These are phyloP conservation scores for Brotula barbata DNA, from an alignment of 2,797 vertebrate species.

Conservation along the genomic window DNA sequence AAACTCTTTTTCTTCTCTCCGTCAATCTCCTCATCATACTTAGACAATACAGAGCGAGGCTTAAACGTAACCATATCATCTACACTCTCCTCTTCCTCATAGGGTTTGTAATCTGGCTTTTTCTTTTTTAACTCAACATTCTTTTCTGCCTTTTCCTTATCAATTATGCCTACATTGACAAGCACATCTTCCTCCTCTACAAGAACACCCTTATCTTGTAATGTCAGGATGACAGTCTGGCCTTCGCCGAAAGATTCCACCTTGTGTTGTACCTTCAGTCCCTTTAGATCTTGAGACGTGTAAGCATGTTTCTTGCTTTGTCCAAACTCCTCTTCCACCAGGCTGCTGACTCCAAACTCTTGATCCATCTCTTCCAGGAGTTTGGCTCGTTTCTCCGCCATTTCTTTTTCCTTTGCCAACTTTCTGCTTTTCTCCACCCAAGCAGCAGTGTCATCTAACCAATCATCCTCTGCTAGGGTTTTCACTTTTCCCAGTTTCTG, in stretches of 20 bases:
- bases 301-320: slow-evolving; percentile 82
- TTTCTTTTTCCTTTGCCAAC: slow-evolving; percentile 87
- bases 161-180: slow-evolving; percentile 87
- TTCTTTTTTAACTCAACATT: slow-evolving; percentile 92
- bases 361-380: slow-evolving; percentile 93
- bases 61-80: slow-evolving; percentile 87
- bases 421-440: slow-evolving; percentile 90
- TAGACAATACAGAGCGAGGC: slow-evolving; percentile 81
- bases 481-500: slow-evolving; percentile 92
- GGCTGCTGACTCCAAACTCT: slow-evolving; percentile 90
- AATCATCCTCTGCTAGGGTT: slow-evolving; percentile 87
- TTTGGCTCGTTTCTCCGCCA: slow-evolving; percentile 92
- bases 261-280: slow-evolving; percentile 90
- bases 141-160: slow-evolving; percentile 89
- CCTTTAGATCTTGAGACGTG: slow-evolving; percentile 83
- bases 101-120: slow-evolving; percentile 89
- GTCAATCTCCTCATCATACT: slow-evolving; percentile 93
- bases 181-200: slow-evolving; percentile 87
- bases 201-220: slow-evolving; percentile 91
- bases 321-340: slow-evolving; percentile 90
- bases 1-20: slow-evolving; percentile 91
- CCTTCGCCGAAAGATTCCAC: slow-evolving; percentile 88
- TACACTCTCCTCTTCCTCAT: slow-evolving; percentile 87
- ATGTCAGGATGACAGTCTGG: slow-evolving; percentile 85
- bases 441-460: slow-evolving; percentile 87